Evolutionary conservation across 2,797 vertebrate genomes (phyloP).

Genomic region (Lutjanus campechanus): DNA sequence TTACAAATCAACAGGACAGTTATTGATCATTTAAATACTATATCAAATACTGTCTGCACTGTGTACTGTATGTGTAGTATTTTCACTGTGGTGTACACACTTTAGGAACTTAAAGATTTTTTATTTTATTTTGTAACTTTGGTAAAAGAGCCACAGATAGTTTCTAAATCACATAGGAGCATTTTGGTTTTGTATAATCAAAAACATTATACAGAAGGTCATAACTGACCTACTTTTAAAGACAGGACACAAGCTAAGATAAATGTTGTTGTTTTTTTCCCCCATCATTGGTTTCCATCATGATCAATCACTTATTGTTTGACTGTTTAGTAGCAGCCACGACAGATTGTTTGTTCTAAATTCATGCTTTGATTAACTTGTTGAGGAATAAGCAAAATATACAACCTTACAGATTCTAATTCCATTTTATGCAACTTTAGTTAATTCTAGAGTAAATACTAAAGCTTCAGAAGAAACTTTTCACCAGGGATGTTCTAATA

Average conservation of each 20-base stretch:
- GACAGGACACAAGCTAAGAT: not conserved
- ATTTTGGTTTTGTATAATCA: conserved; percentile 9
- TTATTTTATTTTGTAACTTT: too few species aligned
- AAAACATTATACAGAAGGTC: conserved; percentile 13
- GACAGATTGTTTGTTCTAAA: not conserved
- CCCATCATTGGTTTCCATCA: not conserved
- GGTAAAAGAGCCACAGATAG: not conserved
- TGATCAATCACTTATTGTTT: not conserved
- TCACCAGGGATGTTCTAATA: too few species aligned
- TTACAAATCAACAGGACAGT: not conserved
- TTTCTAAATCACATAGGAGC: not conserved
- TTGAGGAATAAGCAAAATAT: not conserved
- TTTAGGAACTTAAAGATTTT: not conserved
- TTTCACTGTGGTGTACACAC: not conserved
- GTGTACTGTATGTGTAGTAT: not conserved
- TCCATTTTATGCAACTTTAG: too few species aligned
- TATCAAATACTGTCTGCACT: not conserved
- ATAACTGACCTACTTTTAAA: conserved; percentile 36
- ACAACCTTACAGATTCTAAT: too few species aligned
- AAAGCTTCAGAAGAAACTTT: too few species aligned
- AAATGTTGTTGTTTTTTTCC: not conserved
- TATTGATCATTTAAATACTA: not conserved
- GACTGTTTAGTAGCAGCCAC: not conserved
- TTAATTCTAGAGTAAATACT: too few species aligned
- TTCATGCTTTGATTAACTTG: not conserved